Base-by-base conservation (phyloP, 2,888 invertebrate genomes). In the Heliconius sara region DNA sequence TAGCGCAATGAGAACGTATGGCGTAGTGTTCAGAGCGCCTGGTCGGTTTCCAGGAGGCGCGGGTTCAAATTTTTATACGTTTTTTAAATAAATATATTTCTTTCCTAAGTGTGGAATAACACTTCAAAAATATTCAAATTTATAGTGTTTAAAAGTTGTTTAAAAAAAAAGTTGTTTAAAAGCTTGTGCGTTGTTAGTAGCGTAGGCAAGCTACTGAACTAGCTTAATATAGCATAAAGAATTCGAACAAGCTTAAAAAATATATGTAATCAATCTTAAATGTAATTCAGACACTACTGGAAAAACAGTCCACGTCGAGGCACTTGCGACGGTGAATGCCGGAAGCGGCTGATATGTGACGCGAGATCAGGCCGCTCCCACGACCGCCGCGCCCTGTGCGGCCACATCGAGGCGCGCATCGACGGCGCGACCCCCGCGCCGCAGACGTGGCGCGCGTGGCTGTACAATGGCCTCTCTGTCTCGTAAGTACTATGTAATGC, bases 251-350 rank as follows among this genome's bases (percentile, higher is more conserved):
- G 16, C 9, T 3, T 72, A 4, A 27, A 1, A 12, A 25, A 27
- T 22, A n/a, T 57, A 34, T 71, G 57, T 39, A 76, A 63, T 43
- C 27, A 76, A 63, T 43, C 27, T 39, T 22, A 76, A 25, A 39
- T 47, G 1, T 81, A 79, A 77, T 68, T 0, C 86, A 98, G 98
- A 87, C 97, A 98, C 90, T 98, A 98, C 90, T 98, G 98, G 96
- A 98, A 98, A 92, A 98, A 97, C 89, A 98, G 98, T 80, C 98
- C 98, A 0, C 97, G 97, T 0, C 96, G 97, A 66, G 97, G 98
- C 16, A 90, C 95, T 0, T 99, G 98, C 89, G 97, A 98, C 91
- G 97, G 97, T 12, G 98, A 98, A 85, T 99, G 98, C 87, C 97
- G 97, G 83, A 98, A 98, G 91, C 96, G 98, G 70, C 95, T 98